These are phyloP conservation scores for Hemitrygon akajei DNA, from an alignment of 2,797 vertebrate species.

Conservation along the genomic window DNA sequence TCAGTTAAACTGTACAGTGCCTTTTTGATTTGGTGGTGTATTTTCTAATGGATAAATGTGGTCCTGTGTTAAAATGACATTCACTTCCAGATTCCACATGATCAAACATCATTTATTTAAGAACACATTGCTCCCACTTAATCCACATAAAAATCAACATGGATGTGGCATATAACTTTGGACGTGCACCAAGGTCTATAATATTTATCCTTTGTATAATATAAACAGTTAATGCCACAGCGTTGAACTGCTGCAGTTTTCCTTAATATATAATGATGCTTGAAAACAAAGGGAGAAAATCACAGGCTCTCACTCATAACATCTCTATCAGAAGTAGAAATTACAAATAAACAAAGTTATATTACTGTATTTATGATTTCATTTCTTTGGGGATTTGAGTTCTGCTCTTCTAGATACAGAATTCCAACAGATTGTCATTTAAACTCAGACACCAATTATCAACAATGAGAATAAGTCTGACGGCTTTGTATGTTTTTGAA, in stretches of 20 bases:
- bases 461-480: neutral
- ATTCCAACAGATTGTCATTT: neutral
- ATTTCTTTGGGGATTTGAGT: conserved; percentile 9
- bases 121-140: neutral
- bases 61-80: neutral
- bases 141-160: neutral
- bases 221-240: no score
- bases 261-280: neutral
- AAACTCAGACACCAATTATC: neutral
- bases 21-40: neutral
- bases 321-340: neutral
- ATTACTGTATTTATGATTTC: neutral
- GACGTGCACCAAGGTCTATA: neutral
- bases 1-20: neutral
- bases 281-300: neutral
- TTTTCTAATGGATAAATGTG: neutral
- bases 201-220: neutral
- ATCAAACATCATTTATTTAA: neutral
- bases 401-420: neutral
- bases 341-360: conserved; percentile 20
- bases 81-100: neutral
- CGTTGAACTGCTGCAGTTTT: neutral
- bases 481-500: neutral
- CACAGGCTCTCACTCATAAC: neutral
- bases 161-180: neutral